Conservation (phyloP, 2,888 invertebrate genomes). For the Limnephilus auricula region DNA sequence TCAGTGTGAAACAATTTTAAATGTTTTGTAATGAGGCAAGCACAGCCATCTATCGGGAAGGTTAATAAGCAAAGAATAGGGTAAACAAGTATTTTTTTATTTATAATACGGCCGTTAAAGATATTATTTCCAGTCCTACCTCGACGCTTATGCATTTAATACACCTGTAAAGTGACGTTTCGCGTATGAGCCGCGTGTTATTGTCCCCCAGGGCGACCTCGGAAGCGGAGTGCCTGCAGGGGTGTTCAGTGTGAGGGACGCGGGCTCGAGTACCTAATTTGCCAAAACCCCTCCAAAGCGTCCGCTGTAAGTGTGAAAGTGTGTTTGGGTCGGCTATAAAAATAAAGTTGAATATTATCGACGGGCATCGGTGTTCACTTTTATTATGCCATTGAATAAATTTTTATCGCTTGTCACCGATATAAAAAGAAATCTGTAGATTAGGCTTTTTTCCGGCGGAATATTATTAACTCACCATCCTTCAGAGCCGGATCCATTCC, state of each 20-base stretch:
- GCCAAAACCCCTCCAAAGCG: not conserved
- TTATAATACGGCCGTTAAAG: not conserved
- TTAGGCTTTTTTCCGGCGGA: constrained; percentile 35
- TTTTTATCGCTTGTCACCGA: constrained; percentile 52
- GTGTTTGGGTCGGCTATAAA: constrained; percentile 20
- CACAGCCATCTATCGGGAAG: not conserved
- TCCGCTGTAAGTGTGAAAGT: not conserved
- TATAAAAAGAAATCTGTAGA: constrained; percentile 52
- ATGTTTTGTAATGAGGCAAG: not conserved
- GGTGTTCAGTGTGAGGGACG: not conserved
- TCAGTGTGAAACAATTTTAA: not conserved
- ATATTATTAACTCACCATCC: constrained; percentile 18
- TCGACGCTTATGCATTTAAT: not conserved
- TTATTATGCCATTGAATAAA: constrained; percentile 46
- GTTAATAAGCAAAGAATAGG: not conserved
- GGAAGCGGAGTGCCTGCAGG: not conserved
- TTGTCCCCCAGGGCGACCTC: not conserved
- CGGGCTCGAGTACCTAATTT: constrained; percentile 8
- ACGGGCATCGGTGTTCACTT: constrained; percentile 21
- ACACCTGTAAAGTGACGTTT: constrained; percentile 2
- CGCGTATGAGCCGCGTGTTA: not conserved
- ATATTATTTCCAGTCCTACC: not conserved
- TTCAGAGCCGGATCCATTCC: constrained; percentile 43
- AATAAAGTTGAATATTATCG: constrained; percentile 33
- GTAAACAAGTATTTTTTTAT: not conserved